Base-by-base conservation (phyloP, 2,888 invertebrate genomes). In the Drosophila melanosoma region DNA sequence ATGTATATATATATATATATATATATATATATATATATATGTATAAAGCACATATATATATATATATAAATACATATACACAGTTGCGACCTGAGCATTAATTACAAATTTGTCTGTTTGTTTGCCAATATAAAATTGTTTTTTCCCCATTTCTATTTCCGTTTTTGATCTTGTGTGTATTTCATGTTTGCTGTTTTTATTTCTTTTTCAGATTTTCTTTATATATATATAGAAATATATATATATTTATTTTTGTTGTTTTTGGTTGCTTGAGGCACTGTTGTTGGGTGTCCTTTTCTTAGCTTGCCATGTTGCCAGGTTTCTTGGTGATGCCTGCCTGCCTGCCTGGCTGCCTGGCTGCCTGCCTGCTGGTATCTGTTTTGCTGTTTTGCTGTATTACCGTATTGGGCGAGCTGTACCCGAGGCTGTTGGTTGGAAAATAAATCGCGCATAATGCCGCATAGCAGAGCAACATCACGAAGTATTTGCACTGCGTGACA, bases 401-500 rank as follows among this genome's bases (percentile, higher is more conserved):
- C 23, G 57, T 52, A 54, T 48, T 61, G 45, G 45, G 54, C 23
- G 70, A 33, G 36, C 33, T 57, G 49, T 45, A 56, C 76, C 66
- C 63, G 66, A 78, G 80, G 75, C 76, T 72, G 66, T 82, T 69
- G 78, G 70, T 73, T 70, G 74, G 70, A 69, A 82, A 89, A 87
- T 91, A 93, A 93, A 92, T 93, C 93, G 90, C 90, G 91, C 91
- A 91, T 93, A 93, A 93, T 93, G 88, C 93, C 93, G 86, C 90
- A 91, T 91, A 91, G 89, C 89, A 85, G 87, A 90, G 87, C 92
- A 92, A 91, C 90, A 92, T 90, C 93, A 93, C 93, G 93, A 91
- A 92, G 91, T 93, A 93, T 93, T 93, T 93, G 92, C 92, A 90
- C 91, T 93, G 92, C 93, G 93, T 93, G 93, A 93, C 93, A 91